These are phyloP conservation scores for Zosterops lateralis DNA, from an alignment of 2,113 vertebrate genomes.

Conservation along the genomic window DNA sequence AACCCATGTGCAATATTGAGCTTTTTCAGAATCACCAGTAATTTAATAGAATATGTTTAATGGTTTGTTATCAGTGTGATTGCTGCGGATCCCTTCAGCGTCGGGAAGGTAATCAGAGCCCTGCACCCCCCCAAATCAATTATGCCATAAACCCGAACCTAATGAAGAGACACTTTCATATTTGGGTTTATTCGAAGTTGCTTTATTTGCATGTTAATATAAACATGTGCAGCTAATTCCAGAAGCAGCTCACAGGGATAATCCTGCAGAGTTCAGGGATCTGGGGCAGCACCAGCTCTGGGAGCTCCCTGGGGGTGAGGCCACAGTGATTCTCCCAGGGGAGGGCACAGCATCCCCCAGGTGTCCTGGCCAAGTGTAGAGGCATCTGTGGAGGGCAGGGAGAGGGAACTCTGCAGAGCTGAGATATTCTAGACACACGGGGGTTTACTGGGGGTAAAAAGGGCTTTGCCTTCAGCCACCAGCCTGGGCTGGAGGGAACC, in stretches of 20 bases:
- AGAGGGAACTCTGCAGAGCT: too few species aligned
- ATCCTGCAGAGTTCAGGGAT: rapidly evolving
- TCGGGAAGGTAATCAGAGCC: constrained; percentile 50
- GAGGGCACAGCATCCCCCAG: background rate
- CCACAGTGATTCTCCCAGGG: rapidly evolving
- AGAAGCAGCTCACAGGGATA: background rate
- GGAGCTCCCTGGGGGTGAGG: background rate
- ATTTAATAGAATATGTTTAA: constrained; percentile 62
- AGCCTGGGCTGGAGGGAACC: too few species aligned
- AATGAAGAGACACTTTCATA: constrained; percentile 9
- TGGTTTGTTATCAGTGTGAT: constrained; percentile 50
- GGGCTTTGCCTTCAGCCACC: too few species aligned
- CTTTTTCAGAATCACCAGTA: constrained; percentile 53
- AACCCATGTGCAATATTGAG: constrained; percentile 36
- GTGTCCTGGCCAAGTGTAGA: too few species aligned
- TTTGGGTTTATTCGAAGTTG: background rate
- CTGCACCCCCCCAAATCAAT: constrained; percentile 12
- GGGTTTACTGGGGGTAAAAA: too few species aligned
- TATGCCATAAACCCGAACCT: constrained; percentile 11
- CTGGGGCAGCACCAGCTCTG: rapidly evolving
- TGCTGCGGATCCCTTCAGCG: constrained; percentile 35
- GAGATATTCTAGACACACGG: too few species aligned
- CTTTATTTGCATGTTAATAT: constrained; percentile 46
- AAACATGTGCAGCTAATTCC: background rate
- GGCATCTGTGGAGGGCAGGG: too few species aligned